A percentile compares a stretch with the other conserved stretches of the same genome.
These are phyloP conservation scores for Paraescarpia echinospica DNA, from an alignment of 1,140 invertebrate genomes.

Conservation along the genomic window DNA sequence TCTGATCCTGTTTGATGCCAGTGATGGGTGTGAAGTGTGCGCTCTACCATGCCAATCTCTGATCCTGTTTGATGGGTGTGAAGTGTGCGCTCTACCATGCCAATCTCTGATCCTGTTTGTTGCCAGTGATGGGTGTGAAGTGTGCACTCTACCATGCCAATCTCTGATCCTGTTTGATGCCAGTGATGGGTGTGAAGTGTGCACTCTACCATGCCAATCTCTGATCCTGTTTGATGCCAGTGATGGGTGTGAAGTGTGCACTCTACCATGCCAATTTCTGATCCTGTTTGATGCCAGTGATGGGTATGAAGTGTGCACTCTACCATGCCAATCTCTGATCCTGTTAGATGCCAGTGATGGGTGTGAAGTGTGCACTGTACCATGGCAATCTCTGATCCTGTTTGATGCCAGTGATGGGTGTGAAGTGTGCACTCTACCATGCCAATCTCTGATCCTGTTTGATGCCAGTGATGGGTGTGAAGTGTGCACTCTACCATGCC, in stretches of 20 bases:
- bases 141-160: conserved; percentile 79
- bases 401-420: conserved; percentile 50
- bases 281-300: conserved; percentile 45
- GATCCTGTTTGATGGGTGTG: conserved; percentile 51
- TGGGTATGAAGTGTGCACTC: conserved; percentile 62
- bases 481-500: conserved; percentile 76
- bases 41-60: conserved; percentile 80
- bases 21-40: conserved; percentile 58
- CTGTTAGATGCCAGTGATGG: conserved; percentile 49
- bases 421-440: conserved; percentile 73
- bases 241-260: conserved; percentile 57
- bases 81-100: conserved; percentile 76
- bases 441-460: conserved; percentile 73
- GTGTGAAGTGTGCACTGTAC: conserved; percentile 67
- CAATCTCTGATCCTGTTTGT: conserved; percentile 64
- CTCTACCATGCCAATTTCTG: conserved; percentile 85
- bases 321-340: conserved; percentile 87
- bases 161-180: conserved; percentile 59
- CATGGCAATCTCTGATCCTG: conserved; percentile 85
- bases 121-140: conserved; percentile 56
- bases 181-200: conserved; percentile 59
- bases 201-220: conserved; percentile 80
- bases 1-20: conserved; percentile 61
- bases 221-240: conserved; percentile 48
- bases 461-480: conserved; percentile 55